phyloP scores from a whole-genome alignment of 2,888 invertebrate species.

The Galerucella nymphaeae region DNA sequence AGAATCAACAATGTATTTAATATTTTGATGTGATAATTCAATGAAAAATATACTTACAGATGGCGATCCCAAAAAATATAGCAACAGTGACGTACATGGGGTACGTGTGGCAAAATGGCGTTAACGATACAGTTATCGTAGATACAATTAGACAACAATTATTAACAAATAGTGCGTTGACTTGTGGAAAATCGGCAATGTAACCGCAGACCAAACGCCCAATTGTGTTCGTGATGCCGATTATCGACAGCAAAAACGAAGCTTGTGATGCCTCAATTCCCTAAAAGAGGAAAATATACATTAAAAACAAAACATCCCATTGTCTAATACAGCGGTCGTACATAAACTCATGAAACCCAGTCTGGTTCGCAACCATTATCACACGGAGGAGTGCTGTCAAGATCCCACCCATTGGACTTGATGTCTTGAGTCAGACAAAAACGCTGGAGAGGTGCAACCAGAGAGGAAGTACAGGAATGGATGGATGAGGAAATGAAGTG shows the following conservation, averaged over 20 bases:
- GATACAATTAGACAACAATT: conserved; percentile 92
- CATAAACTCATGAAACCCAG: too few relatives aligned
- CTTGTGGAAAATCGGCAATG: conserved; percentile 91
- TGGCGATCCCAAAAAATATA: conserved; percentile 90
- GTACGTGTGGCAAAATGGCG: conserved; percentile 86
- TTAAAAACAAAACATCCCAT: background rate
- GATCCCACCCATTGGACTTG: too few relatives aligned
- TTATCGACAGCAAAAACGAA: conserved; percentile 81
- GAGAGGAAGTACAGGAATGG: too few relatives aligned
- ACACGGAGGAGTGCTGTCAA: too few relatives aligned
- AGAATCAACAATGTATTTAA: conserved; percentile 1
- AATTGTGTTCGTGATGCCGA: conserved; percentile 94
- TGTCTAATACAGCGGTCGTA: too few relatives aligned
- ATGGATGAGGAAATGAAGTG: too few relatives aligned
- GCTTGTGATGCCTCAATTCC: conserved; percentile 78
- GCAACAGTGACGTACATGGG: conserved; percentile 82
- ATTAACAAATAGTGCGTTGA: conserved; percentile 92
- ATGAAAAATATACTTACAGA: conserved; percentile 74
- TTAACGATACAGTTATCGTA: conserved; percentile 84
- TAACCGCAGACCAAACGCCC: conserved; percentile 91
- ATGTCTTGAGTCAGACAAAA: too few relatives aligned
- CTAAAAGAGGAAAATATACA: conserved; percentile 65
- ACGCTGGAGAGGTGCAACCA: too few relatives aligned
- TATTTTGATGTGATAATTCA: background rate
- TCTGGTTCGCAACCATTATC: too few relatives aligned